These are phyloP conservation scores for Ranitomeya imitator DNA, from an alignment of 2,113 vertebrate species.

Conservation along the genomic window DNA sequence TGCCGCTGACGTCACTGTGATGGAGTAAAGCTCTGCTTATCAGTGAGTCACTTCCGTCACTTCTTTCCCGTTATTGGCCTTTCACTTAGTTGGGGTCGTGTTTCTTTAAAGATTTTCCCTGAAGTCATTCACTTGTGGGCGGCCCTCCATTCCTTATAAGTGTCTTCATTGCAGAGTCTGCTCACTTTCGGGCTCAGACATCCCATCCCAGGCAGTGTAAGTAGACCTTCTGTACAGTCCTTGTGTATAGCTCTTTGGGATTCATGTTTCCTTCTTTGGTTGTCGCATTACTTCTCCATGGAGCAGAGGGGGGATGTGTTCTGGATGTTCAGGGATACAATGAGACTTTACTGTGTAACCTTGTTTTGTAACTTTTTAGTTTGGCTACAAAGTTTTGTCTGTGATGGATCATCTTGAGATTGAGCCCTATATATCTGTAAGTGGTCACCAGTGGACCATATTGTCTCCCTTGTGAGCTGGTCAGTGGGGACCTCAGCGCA, in stretches of 20 bases:
- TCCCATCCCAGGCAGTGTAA: neutral
- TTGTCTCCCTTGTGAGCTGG: neutral
- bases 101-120: slow-evolving; percentile 41
- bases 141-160: slow-evolving; percentile 49
- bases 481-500: neutral
- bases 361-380: neutral
- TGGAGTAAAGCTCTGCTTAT: neutral
- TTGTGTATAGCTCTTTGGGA: neutral
- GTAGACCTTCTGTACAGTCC: neutral
- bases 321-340: neutral
- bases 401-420: neutral
- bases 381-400: too few species aligned
- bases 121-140: slow-evolving; percentile 4
- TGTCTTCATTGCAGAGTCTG: neutral
- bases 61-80: slow-evolving; percentile 15
- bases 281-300: neutral
- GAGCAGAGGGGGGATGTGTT: neutral
- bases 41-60: slow-evolving; percentile 50
- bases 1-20: slow-evolving; percentile 6
- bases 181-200: neutral
- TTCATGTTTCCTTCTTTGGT: neutral
- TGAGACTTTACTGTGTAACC: too few species aligned
- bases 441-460: neutral
- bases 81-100: slow-evolving; percentile 30
- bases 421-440: neutral